Percentiles rank a stretch among this genome's conserved stretches.
phyloP scores from a whole-genome alignment of 2,888 invertebrate species.

The Abrostola triplasia region DNA sequence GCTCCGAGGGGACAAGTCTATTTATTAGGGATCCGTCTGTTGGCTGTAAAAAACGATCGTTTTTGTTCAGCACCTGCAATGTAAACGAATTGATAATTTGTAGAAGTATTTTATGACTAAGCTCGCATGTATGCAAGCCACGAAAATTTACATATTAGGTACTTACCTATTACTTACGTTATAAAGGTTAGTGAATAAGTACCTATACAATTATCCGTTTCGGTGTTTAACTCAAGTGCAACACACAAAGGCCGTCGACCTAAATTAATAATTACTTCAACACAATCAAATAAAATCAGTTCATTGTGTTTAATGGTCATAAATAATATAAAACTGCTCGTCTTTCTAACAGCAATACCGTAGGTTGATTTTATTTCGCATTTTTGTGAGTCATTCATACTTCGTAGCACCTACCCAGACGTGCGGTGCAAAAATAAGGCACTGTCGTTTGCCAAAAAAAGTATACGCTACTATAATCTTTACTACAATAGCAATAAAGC shows the following conservation, averaged over 20 bases:
- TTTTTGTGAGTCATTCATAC: conserved; percentile 49
- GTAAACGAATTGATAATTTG: conserved; percentile 7
- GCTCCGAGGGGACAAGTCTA: conserved; percentile 54
- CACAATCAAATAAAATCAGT: conserved; percentile 14
- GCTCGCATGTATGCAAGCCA: neutral
- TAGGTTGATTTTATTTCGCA: conserved; percentile 28
- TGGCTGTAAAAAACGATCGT: conserved; percentile 32
- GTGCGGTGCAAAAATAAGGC: conserved; percentile 21
- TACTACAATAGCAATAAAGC: conserved; percentile 24
- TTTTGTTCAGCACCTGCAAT: conserved; percentile 20
- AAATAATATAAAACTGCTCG: conserved; percentile 10
- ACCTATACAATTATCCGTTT: too few relatives aligned
- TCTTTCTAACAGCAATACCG: conserved; percentile 23
- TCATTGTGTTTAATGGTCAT: conserved; percentile 42
- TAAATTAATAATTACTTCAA: conserved; percentile 10
- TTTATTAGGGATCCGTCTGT: conserved; percentile 57
- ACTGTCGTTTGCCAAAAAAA: conserved; percentile 40
- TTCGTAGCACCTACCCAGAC: conserved; percentile 47
- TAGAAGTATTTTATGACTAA: conserved; percentile 2
- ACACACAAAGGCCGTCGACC: neutral
- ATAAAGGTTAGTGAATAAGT: too few relatives aligned
- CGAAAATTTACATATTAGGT: neutral
- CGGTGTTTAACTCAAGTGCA: too few relatives aligned
- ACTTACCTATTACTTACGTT: too few relatives aligned
- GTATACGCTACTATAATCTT: conserved; percentile 27